Percentiles rank a stretch among this genome's conserved stretches.
Conservation (phyloP, 1,140 invertebrate species). For the Fopius arisanus region DNA sequence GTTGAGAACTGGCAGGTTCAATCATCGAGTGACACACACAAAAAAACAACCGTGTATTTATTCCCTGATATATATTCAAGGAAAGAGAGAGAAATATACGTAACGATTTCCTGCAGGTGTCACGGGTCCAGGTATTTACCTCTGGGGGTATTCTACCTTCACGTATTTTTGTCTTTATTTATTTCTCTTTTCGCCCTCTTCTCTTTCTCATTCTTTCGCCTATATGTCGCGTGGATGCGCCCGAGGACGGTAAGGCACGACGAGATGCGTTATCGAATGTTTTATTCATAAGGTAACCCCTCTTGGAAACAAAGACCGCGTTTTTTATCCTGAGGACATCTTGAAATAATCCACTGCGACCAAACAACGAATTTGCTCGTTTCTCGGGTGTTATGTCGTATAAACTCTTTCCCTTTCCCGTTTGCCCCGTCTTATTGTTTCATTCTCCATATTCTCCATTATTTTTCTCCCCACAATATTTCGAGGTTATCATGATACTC, state of each 20-base stretch:
- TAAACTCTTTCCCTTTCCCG: neutral
- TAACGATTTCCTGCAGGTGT: slow-evolving; percentile 32
- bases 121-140: slow-evolving; percentile 1
- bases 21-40: slow-evolving; percentile 40
- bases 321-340: slow-evolving; percentile 63
- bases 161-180: slow-evolving; percentile 7
- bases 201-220: neutral
- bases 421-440: neutral
- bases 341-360: slow-evolving; percentile 29
- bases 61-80: neutral
- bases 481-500: neutral
- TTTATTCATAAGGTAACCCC: slow-evolving; percentile 59
- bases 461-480: too few species aligned
- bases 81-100: neutral
- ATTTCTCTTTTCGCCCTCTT: neutral
- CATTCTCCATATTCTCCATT: too few species aligned
- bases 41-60: slow-evolving; percentile 27
- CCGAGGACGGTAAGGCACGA: slow-evolving; percentile 9
- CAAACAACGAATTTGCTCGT: slow-evolving; percentile 15
- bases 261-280: slow-evolving; percentile 64
- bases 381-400: slow-evolving; percentile 10
- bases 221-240: slow-evolving; percentile 31
- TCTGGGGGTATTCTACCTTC: neutral
- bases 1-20: neutral
- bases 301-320: slow-evolving; percentile 59